Percentiles rank a stretch among this genome's conserved stretches.
Evolutionary conservation across 2,888 invertebrate species (phyloP).

Genomic region (Drosophila nigricruria): DNA sequence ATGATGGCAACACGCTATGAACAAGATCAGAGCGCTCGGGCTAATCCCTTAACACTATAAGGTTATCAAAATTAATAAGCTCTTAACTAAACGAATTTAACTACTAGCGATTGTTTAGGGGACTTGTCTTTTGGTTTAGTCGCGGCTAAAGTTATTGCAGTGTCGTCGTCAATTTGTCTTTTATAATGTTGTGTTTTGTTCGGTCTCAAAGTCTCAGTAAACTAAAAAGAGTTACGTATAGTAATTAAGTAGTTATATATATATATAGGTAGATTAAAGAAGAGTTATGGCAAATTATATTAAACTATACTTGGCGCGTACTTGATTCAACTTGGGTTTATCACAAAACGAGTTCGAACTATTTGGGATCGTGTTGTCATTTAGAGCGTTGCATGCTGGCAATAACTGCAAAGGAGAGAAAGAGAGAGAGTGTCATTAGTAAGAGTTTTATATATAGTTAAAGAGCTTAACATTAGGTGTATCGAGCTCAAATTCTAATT

Average conservation of each 20-base stretch:
- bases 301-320: conserved; percentile 60
- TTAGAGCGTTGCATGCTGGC: conserved; percentile 80
- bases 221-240: conserved; percentile 49
- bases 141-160: conserved; percentile 39
- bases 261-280: conserved; percentile 2
- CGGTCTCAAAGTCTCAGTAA: conserved; percentile 54
- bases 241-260: conserved; percentile 5
- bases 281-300: conserved; percentile 1
- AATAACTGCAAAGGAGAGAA: conserved; percentile 66
- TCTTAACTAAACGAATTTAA: conserved; percentile 29
- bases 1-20: conserved; percentile 87
- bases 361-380: conserved; percentile 76
- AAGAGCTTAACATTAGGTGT: too few relatives aligned
- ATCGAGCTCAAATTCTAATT: too few relatives aligned
- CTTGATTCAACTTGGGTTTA: conserved; percentile 77
- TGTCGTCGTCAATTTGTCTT: conserved; percentile 58
- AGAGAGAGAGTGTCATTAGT: neutral
- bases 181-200: conserved; percentile 35
- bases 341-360: conserved; percentile 81
- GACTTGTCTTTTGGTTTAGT: neutral
- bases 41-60: conserved; percentile 22
- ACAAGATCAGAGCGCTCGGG: conserved; percentile 12
- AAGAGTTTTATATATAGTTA: too few relatives aligned
- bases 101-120: conserved; percentile 19
- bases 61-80: conserved; percentile 12